Evolutionary conservation across 2,113 vertebrate genomes (phyloP).

Genomic region (Lota lota): DNA sequence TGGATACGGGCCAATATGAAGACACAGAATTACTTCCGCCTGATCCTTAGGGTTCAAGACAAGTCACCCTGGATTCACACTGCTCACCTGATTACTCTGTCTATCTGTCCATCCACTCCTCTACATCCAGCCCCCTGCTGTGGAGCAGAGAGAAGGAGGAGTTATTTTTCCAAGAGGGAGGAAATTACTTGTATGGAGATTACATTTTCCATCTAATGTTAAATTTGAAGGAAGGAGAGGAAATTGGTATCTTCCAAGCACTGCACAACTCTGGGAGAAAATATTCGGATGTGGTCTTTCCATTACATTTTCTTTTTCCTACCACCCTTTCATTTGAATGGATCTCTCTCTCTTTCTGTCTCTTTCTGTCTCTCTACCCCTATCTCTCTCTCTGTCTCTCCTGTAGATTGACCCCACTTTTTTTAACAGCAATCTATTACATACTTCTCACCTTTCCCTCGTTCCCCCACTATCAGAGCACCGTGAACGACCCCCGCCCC

Average conservation of each 20-base stretch:
- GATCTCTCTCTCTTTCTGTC: conserved; percentile 2
- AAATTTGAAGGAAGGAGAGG: conserved; percentile 31
- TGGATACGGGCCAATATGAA: too few species aligned
- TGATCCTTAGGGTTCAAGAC: too few species aligned
- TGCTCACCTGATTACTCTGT: too few species aligned
- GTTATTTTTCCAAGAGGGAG: conserved; percentile 16
- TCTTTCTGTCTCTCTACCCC: conserved; percentile 36
- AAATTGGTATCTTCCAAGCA: conserved; percentile 46
- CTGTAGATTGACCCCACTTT: conserved; percentile 3
- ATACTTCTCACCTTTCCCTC: conserved; percentile 17
- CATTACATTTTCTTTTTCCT: conserved; percentile 20
- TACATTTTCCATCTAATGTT: conserved; percentile 65
- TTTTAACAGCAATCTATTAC: conserved; percentile 45
- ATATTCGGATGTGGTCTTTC: conserved; percentile 32
- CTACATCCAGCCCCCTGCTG: neutral
- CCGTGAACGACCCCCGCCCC: neutral
- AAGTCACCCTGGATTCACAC: too few species aligned
- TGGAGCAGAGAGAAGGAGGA: neutral
- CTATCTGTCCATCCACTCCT: neutral
- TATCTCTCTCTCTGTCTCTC: conserved; percentile 27
- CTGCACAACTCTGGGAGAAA: conserved; percentile 20
- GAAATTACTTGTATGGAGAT: conserved; percentile 55
- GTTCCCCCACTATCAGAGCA: conserved; percentile 9
- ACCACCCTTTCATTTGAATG: too few species aligned
- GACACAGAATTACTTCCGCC: too few species aligned